Evolutionary conservation across 2,888 invertebrate genomes (phyloP).

Genomic region (Pristionchus entomophagus): DNA sequence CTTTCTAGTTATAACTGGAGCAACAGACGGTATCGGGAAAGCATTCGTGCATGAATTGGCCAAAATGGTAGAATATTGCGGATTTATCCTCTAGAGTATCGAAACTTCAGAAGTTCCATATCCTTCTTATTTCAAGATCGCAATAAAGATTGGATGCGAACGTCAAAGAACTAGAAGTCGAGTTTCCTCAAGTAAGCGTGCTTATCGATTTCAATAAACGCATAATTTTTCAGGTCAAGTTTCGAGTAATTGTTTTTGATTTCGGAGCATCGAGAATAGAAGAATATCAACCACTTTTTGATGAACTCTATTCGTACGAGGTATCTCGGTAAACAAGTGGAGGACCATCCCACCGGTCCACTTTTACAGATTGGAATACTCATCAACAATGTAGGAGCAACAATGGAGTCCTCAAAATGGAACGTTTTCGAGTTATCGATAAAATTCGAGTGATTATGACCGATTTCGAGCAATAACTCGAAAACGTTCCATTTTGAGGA

Average conservation of each 20-base stretch:
- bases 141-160: not conserved
- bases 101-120: not conserved
- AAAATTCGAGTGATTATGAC: too few species aligned
- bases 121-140: not conserved
- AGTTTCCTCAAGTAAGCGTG: not conserved
- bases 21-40: not conserved
- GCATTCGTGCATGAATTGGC: not conserved
- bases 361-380: not conserved
- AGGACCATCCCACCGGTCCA: too few species aligned
- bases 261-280: not conserved
- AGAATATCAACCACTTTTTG: not conserved
- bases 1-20: not conserved
- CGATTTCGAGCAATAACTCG: too few species aligned
- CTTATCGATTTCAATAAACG: too few species aligned
- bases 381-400: not conserved
- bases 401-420: too few species aligned
- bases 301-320: not conserved
- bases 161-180: not conserved
- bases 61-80: too few species aligned
- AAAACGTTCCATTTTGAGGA: too few species aligned
- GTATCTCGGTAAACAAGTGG: too few species aligned
- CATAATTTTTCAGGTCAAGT: not conserved
- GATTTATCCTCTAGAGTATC: not conserved
- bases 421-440: too few species aligned
- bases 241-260: not conserved